Evolutionary conservation across 2,888 invertebrate genomes (phyloP), one percentile per base, ranked within the genome.

Genomic region (Drosophila nigricruria): DNA sequence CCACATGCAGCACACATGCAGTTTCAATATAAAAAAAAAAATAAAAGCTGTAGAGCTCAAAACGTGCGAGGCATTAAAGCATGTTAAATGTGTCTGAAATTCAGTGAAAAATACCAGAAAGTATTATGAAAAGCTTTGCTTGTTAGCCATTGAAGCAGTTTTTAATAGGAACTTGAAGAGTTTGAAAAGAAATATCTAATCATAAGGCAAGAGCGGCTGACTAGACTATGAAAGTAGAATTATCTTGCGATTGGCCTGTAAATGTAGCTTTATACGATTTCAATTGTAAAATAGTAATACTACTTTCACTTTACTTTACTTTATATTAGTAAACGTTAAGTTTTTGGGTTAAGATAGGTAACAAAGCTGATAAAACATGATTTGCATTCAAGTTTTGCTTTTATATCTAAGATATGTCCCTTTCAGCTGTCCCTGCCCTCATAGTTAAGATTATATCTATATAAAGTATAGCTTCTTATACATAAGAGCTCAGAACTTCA

Each of bases 1-100:
- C 42, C 61, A 52, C 65, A 57, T 53, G 43, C 40, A 32, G 25
- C 68, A 57, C 61, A 62, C 62, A 50, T 62, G 56, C 23, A 49
- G 23, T 30, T 49, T 5, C 12, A 49, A n/a, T 38, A n/a, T 10
- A 40, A 63, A 47, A 12, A 23, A 10, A 32, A 38, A 43, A 6
- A 25, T 16, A 32, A 38, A n/a, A 45, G 23, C 36, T 32, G 10
- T 12, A 12, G 40, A 10, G 16, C 14, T 14, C 5, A 10, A 5
- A 63, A n/a, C 27, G n/a, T 25, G 53, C 2, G 38, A 40, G 18
- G n/a, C 27, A 10, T 25, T 36, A 52, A 27, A 36, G 47, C 32
- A 20, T 18, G 6, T 32, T 18, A 45, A 47, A 67, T 16, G 1
- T 14, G 32, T 12, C 12, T 14, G 16, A 18, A 30, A 38, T 5